phyloP scores from a whole-genome alignment of 2,797 vertebrate species.

The Psittacula derbiana region DNA sequence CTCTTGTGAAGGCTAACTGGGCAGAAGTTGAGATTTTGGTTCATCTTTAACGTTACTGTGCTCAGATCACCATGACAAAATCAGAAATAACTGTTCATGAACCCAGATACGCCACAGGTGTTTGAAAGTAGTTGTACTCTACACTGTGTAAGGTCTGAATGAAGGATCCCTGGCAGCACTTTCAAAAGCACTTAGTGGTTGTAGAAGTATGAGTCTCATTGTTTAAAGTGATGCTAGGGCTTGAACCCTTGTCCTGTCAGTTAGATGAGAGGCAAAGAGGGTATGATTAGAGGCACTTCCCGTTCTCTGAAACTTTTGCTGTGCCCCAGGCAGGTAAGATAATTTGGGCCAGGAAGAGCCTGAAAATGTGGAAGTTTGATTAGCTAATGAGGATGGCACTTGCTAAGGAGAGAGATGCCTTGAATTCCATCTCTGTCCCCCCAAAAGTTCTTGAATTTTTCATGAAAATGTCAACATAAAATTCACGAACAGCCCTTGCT shows the following conservation, averaged over 20 bases:
- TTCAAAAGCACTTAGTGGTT: neutral
- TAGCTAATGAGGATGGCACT: neutral
- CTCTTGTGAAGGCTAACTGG: neutral
- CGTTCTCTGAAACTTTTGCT: neutral
- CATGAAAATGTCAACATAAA: slow-evolving; percentile 1
- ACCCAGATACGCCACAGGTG: neutral
- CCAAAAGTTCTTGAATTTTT: slow-evolving; percentile 34
- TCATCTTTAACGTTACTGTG: neutral
- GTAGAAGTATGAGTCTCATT: neutral
- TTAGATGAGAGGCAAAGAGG: neutral
- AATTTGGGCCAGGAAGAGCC: neutral
- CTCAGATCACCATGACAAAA: neutral
- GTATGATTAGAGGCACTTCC: neutral
- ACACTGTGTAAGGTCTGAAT: neutral
- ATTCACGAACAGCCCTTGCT: neutral
- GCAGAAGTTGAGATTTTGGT: neutral
- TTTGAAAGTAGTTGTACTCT: neutral
- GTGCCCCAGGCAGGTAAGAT: neutral
- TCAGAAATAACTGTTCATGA: neutral
- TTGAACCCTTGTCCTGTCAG: neutral
- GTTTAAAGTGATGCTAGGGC: neutral
- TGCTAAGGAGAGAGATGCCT: neutral
- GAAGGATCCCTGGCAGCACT: neutral
- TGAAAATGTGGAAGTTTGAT: neutral
- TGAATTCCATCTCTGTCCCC: neutral